phyloP scores from a whole-genome alignment of 2,888 invertebrate species.

The Tenthredo amoena region DNA sequence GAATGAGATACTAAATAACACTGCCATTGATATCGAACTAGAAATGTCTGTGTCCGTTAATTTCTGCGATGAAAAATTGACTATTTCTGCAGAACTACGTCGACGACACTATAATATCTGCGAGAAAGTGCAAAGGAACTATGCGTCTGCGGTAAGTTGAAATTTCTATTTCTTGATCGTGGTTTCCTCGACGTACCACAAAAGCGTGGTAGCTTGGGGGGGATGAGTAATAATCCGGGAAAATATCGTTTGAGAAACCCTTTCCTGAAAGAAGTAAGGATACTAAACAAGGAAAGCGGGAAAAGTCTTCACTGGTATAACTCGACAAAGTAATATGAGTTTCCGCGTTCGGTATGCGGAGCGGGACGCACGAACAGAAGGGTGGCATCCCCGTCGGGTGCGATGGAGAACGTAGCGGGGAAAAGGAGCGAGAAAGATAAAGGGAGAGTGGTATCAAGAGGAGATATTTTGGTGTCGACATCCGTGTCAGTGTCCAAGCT shows the following conservation, averaged over 20 bases:
- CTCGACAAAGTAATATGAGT: slow-evolving; percentile 45
- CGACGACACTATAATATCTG: neutral
- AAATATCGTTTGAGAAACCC: slow-evolving; percentile 31
- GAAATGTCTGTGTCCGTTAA: neutral
- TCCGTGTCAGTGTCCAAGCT: slow-evolving; percentile 33
- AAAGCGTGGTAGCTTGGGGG: neutral
- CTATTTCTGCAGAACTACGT: no score
- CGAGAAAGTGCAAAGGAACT: neutral
- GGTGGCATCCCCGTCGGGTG: slow-evolving; percentile 12
- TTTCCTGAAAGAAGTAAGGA: slow-evolving; percentile 1
- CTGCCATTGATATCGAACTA: neutral
- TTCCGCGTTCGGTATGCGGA: slow-evolving; percentile 21
- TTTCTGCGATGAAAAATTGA: no score
- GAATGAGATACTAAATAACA: neutral
- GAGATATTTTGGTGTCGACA: slow-evolving; percentile 31
- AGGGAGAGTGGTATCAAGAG: slow-evolving; percentile 11
- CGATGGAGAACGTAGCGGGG: neutral
- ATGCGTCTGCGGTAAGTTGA: neutral
- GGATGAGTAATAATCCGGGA: neutral
- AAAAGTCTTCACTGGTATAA: slow-evolving; percentile 28
- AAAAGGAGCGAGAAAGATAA: slow-evolving; percentile 6
- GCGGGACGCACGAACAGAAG: slow-evolving; percentile 6
- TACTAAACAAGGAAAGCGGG: slow-evolving; percentile 18
- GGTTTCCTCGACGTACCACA: neutral
- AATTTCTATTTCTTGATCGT: neutral